Evolutionary conservation across 2,113 vertebrate species (phyloP), one percentile per base, ranked within the genome.

Genomic region (Synchiropus splendidus): DNA sequence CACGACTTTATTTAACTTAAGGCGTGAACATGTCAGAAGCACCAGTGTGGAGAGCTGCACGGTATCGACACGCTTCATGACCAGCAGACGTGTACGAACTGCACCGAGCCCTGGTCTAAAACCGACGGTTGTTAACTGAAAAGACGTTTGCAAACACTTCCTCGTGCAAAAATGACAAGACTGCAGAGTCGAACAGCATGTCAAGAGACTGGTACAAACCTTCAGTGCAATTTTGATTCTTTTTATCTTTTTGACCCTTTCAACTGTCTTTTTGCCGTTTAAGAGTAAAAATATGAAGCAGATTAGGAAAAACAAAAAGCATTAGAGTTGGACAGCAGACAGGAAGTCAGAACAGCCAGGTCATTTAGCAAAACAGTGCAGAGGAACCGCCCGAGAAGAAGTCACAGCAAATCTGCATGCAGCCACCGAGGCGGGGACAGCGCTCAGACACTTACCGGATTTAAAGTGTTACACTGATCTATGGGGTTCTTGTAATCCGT

Each of bases 221-320:
- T 98, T 97, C 58, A 98, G 85, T 67, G 94, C 94, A 94, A 97
- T 92, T 94, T 92, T 97, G 90, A 97, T 89, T 89, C 94, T 93
- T 89, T 92, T 98, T 88, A 98, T 92, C 92, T 97, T 97, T 98
- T 97, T 98, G 92, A 98, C 89, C 90, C 92, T 97, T 92, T 95
- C 92, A 93, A 97, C 83, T 92, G 94, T 95, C 94, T 98, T 95
- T 97, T 90, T 83, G 87, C 80, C 77, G 82, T 72, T 75, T 63
- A 58, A 86, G 86, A 64, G 51, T 55, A 46, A 62, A 54, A 56
- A 87, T 83, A 86, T 64, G 79, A 85, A 87, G 89, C 86, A 92
- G 88, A 91, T 91, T 88, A 87, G 82, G 89, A 87, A 73, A 65
- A 74, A 72, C 44, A 78, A 67, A 70, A 71, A 51, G 86, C 77